Evolutionary conservation across 1,140 invertebrate genomes (phyloP), one percentile per base, ranked within the genome.

Genomic region (Procambarus clarkii): DNA sequence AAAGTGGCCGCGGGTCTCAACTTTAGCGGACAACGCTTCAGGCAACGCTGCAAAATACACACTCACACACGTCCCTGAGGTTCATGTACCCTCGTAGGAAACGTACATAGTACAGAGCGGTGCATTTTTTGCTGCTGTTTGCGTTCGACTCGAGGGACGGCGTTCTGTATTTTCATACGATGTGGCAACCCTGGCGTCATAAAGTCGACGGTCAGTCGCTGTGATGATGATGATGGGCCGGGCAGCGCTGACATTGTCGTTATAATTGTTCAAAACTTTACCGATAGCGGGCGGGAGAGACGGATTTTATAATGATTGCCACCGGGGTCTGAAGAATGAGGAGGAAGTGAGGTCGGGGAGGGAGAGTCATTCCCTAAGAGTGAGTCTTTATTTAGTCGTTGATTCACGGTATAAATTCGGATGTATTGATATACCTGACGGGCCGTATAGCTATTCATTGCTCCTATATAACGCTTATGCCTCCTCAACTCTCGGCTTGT

Each of bases 231-330:
- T 45, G 74, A 86, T 44, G 74, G 44, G n/a, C 85, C 15, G 4
- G 45, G 46, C 74, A 50, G 69, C 58, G 85, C 71, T 58, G 74
- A 64, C 85, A 86, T 86, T 86, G 78, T 34, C 44, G 74, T 58
- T 77, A 86, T 78, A 86, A 78, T 78, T 86, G 85, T 78, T 86
- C 85, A 86, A 86, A 86, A 86, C 71, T 86, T 86, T 78, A 74
- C 48, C 85, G 74, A 86, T 77, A 77, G 74, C 24, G 74, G 60
- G 58, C 13, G 60, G 77, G 84, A 58, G 85, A 54, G 46, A 86
- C 74, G 24, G 74, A 78, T 86, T 86, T 86, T 86, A 86, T 86
- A 86, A 86, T 86, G 85, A 86, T 86, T 76, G 50, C 74, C 45
- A 58, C 78, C 54, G 48, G 54, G 85, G 48, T 60, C 82, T 69